phyloP scores from a whole-genome alignment of 2,888 invertebrate species.

The Choristoneura rosaceana region DNA sequence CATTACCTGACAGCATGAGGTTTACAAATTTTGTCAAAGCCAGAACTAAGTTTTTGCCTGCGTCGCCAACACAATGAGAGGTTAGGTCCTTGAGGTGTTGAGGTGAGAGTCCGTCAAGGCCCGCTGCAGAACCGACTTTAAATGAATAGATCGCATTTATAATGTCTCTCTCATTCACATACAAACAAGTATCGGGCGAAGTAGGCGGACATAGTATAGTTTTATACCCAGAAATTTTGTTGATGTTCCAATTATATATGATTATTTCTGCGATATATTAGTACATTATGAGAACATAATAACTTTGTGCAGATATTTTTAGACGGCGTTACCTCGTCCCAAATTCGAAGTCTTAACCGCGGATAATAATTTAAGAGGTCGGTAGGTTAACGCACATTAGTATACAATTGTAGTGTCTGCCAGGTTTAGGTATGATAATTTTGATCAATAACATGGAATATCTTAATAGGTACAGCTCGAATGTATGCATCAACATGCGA shows the following conservation, averaged over 20 bases:
- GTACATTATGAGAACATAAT: conserved; percentile 5
- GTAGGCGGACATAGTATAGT: no score
- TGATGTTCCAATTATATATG: not conserved
- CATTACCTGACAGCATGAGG: no score
- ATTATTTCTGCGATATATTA: not conserved
- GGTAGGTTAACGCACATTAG: conserved; percentile 61
- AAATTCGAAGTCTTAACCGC: conserved; percentile 33
- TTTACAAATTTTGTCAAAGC: no score
- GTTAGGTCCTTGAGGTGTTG: no score
- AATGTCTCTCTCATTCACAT: no score
- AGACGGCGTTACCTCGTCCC: conserved; percentile 29
- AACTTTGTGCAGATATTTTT: conserved; percentile 9
- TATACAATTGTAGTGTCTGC: conserved; percentile 58
- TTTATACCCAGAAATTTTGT: not conserved
- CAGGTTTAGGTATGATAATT: conserved; percentile 50
- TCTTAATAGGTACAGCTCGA: conserved; percentile 30
- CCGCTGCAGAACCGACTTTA: no score
- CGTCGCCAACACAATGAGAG: not conserved
- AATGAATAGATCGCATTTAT: no score
- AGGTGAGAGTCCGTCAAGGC: no score
- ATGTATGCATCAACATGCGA: conserved; percentile 14
- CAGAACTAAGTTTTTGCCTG: not conserved
- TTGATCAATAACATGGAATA: conserved; percentile 50
- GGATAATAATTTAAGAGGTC: conserved; percentile 46
- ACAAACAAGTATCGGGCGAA: no score